Evolutionary conservation across 2,797 vertebrate species (phyloP).

Genomic region (Danio tinwini): DNA sequence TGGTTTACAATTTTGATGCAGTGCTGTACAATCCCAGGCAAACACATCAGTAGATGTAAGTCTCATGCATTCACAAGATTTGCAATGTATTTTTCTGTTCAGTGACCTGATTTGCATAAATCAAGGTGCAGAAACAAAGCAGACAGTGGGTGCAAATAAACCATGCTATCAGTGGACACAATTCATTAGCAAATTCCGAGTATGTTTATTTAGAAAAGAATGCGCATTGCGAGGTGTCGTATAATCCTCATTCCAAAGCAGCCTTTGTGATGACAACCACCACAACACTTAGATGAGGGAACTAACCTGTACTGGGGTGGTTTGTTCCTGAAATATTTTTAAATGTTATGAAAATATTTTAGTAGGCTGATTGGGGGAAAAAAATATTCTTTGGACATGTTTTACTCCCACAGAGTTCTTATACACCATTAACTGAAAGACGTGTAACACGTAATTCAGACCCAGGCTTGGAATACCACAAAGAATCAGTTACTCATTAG

Average conservation of each 20-base stretch:
- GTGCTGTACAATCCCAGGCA: background rate
- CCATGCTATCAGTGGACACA: constrained; percentile 19
- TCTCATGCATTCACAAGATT: background rate
- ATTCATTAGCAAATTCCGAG: constrained; percentile 18
- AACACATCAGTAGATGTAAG: background rate
- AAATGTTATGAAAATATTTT: constrained; percentile 33
- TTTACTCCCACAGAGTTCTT: constrained; percentile 22
- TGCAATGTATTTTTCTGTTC: background rate
- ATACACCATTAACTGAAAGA: constrained; percentile 23
- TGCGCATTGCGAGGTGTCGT: constrained; percentile 25
- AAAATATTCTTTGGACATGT: background rate
- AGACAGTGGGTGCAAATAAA: constrained; percentile 17
- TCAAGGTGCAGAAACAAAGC: constrained; percentile 17
- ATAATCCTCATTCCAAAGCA: constrained; percentile 36
- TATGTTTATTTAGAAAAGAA: constrained; percentile 28
- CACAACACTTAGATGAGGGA: constrained; percentile 31
- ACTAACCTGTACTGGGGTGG: constrained; percentile 24
- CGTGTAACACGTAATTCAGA: constrained; percentile 9
- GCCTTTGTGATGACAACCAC: constrained; percentile 36
- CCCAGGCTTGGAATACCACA: constrained; percentile 14
- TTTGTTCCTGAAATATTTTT: constrained; percentile 30
- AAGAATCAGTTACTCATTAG: constrained; percentile 38
- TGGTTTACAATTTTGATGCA: too few relatives aligned
- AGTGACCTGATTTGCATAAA: constrained; percentile 11
- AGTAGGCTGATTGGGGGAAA: background rate